These are phyloP conservation scores for Alcis repandata DNA, from an alignment of 2,888 invertebrate species.

Conservation along the genomic window DNA sequence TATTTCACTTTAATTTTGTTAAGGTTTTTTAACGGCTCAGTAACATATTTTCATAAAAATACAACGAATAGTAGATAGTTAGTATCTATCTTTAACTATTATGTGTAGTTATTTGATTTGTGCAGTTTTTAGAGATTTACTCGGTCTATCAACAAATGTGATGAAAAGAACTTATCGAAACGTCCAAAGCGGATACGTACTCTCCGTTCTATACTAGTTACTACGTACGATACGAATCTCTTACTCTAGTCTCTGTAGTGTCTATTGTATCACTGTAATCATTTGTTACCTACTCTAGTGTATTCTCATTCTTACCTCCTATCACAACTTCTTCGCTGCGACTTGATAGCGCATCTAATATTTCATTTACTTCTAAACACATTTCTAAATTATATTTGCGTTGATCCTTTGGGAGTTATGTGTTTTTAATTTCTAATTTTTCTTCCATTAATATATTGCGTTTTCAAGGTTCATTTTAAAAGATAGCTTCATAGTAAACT, in stretches of 20 bases:
- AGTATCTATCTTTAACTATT: not conserved
- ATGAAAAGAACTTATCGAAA: slow-evolving; percentile 43
- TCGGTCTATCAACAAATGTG: slow-evolving; percentile 21
- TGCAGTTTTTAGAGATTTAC: slow-evolving; percentile 13
- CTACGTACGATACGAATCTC: slow-evolving; percentile 48
- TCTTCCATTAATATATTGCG: no score
- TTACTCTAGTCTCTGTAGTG: slow-evolving; percentile 73
- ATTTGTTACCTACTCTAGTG: slow-evolving; percentile 63
- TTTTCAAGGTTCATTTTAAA: no score
- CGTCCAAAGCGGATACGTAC: slow-evolving; percentile 49
- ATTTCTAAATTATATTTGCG: no score
- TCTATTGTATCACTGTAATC: slow-evolving; percentile 59
- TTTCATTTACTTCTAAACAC: not conserved
- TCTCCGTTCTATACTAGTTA: slow-evolving; percentile 46
- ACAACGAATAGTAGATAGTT: not conserved
- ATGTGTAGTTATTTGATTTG: not conserved
- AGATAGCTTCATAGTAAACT: no score
- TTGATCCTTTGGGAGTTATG: no score
- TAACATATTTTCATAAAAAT: no score
- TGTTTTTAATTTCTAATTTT: no score
- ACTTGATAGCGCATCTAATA: slow-evolving; percentile 9
- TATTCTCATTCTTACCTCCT: slow-evolving; percentile 55
- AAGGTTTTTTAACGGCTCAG: no score
- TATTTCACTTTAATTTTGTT: no score
- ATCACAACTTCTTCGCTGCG: slow-evolving; percentile 46